phyloP scores from a whole-genome alignment of 2,888 invertebrate genomes.

The Polymixis lichenea region DNA sequence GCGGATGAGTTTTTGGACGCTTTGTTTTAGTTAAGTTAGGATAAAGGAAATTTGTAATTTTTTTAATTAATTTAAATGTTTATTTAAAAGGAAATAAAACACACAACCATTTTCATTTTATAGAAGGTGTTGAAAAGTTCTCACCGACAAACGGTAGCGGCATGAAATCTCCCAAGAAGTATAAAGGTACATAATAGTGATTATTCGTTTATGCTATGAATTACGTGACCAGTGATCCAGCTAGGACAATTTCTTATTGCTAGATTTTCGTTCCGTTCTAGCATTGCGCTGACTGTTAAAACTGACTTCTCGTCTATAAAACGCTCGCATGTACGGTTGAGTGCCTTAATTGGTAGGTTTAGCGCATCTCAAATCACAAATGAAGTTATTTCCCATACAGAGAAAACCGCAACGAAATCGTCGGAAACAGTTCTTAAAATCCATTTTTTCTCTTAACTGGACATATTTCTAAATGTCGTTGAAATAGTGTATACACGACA shows the following conservation, averaged over 20 bases:
- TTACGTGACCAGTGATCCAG: not conserved
- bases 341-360: conserved; percentile 16
- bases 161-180: conserved; percentile 44
- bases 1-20: too few species aligned
- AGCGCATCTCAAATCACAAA: conserved; percentile 28
- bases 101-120: too few species aligned
- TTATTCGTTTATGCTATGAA: conserved; percentile 14
- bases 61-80: too few species aligned
- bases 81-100: too few species aligned
- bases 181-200: conserved; percentile 49
- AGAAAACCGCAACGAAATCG: not conserved
- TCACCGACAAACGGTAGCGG: not conserved
- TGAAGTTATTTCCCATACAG: conserved; percentile 32
- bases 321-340: not conserved
- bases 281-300: not conserved
- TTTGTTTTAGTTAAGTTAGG: too few species aligned
- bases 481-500: conserved; percentile 24
- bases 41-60: too few species aligned
- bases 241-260: not conserved
- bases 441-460: conserved; percentile 19
- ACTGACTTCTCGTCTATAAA: not conserved
- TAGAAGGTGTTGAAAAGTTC: conserved; percentile 32
- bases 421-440: conserved; percentile 35
- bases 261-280: not conserved
- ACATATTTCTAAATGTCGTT: conserved; percentile 24